Evolutionary conservation across 2,888 invertebrate genomes (phyloP).

Genomic region (Pristionchus arcanus): DNA sequence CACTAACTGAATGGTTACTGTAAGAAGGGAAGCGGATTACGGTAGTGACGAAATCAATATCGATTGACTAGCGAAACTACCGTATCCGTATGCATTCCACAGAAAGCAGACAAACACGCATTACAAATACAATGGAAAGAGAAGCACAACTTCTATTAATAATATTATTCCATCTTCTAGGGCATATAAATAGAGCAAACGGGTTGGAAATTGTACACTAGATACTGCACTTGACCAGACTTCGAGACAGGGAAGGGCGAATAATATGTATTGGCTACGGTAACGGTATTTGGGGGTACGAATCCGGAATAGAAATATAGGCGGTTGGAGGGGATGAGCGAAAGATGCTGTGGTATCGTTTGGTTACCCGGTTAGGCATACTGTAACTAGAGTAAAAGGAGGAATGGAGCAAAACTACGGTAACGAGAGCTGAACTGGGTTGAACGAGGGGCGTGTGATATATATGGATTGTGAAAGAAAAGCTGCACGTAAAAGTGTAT

Average conservation of each 20-base stretch:
- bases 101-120: not conserved
- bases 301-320: not conserved
- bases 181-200: slow-evolving; percentile 2
- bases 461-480: not conserved
- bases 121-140: not conserved
- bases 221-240: not conserved
- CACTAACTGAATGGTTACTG: not conserved
- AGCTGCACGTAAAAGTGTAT: not conserved
- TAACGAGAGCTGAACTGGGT: not conserved
- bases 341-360: slow-evolving; percentile 30
- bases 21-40: not conserved
- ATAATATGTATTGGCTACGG: not conserved
- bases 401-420: slow-evolving; percentile 44
- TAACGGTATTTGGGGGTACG: not conserved
- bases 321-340: not conserved
- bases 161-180: not conserved
- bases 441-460: not conserved
- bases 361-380: slow-evolving; percentile 43
- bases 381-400: slow-evolving; percentile 28
- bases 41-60: not conserved
- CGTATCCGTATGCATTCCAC: not conserved
- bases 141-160: not conserved
- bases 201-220: not conserved
- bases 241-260: not conserved
- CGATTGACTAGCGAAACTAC: not conserved